Evolutionary conservation across 1,140 invertebrate genomes (phyloP).

Genomic region (Camponotus vicinus): DNA sequence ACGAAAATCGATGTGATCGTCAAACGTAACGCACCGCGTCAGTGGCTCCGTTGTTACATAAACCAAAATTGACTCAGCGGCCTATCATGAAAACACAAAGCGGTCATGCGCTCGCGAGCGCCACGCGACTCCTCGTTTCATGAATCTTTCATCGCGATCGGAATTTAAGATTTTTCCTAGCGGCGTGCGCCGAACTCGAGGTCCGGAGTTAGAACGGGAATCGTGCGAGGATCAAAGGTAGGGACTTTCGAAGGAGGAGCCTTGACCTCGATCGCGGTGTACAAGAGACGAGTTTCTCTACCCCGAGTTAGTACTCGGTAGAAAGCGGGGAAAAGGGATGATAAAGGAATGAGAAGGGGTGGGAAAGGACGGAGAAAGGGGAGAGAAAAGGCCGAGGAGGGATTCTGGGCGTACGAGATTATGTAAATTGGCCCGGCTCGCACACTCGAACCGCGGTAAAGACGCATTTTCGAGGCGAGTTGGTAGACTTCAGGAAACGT

Average conservation of each 20-base stretch:
- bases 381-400: slow-evolving; percentile 57
- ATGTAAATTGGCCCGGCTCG: slow-evolving; percentile 63
- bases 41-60: slow-evolving; percentile 72
- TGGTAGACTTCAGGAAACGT: slow-evolving; percentile 38
- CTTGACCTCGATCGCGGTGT: slow-evolving; percentile 70
- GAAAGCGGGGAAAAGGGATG: not conserved
- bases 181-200: slow-evolving; percentile 24
- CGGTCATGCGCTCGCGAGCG: slow-evolving; percentile 20
- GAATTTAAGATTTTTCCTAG: slow-evolving; percentile 75
- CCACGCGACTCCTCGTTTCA: slow-evolving; percentile 71
- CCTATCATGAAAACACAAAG: slow-evolving; percentile 56
- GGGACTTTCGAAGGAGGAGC: slow-evolving; percentile 58
- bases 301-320: not conserved
- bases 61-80: slow-evolving; percentile 69
- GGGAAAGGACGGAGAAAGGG: slow-evolving; percentile 9
- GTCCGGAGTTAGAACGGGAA: slow-evolving; percentile 31
- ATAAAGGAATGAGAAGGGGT: slow-evolving; percentile 31
- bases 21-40: slow-evolving; percentile 46
- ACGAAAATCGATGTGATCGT: slow-evolving; percentile 45
- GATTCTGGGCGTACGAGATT: slow-evolving; percentile 69
- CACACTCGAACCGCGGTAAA: slow-evolving; percentile 50
- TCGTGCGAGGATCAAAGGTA: slow-evolving; percentile 66
- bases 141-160: slow-evolving; percentile 75
- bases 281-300: slow-evolving; percentile 46
- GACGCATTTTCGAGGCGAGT: slow-evolving; percentile 56